These are phyloP conservation scores for Rhabdomys pumilio DNA, from an alignment of 2,797 vertebrate species.

Conservation along the genomic window DNA sequence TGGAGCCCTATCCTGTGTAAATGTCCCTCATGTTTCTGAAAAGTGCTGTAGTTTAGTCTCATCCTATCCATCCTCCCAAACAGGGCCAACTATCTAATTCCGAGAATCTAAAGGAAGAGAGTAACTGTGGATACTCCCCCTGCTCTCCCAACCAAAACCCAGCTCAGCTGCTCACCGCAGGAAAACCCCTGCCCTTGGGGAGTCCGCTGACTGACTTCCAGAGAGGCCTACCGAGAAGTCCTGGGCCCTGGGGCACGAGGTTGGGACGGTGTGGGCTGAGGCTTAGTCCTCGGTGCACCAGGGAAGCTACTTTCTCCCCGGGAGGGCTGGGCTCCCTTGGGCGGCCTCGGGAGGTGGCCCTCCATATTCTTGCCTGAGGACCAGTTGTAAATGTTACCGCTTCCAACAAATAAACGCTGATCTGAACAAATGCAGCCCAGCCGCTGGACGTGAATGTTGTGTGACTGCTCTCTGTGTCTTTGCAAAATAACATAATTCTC, in stretches of 20 bases:
- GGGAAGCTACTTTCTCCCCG: conserved; percentile 56
- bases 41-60: conserved; percentile 88
- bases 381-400: conserved; percentile 88
- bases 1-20: conserved; percentile 85
- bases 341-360: conserved; percentile 75
- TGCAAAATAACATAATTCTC: conserved; percentile 44
- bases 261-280: not conserved
- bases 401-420: conserved; percentile 89
- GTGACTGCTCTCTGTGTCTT: conserved; percentile 77
- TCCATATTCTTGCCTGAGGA: conserved; percentile 75
- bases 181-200: conserved; percentile 73
- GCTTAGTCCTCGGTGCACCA: conserved; percentile 55
- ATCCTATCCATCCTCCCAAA: conserved; percentile 79
- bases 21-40: conserved; percentile 87
- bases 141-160: not conserved
- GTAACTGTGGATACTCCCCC: not conserved
- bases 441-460: conserved; percentile 78
- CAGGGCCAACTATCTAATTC: conserved; percentile 81
- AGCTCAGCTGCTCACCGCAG: conserved; percentile 67
- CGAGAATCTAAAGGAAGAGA: conserved; percentile 59
- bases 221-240: conserved; percentile 40
- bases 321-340: conserved; percentile 68
- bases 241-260: not conserved
- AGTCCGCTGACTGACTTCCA: not conserved
- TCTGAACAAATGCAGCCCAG: conserved; percentile 83